phyloP scores from a whole-genome alignment of 2,888 invertebrate species.

The Cephus rjabovi region DNA sequence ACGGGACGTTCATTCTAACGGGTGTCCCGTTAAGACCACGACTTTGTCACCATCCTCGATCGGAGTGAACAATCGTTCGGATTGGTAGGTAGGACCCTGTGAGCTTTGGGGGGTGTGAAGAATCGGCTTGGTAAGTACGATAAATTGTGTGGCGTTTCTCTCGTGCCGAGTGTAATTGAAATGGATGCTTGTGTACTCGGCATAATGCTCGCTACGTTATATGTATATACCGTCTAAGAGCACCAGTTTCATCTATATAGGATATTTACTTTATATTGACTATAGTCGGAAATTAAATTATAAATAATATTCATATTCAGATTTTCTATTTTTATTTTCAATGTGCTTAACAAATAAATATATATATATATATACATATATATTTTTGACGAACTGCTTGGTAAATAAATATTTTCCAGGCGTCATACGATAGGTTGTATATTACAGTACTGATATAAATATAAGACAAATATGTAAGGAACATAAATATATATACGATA shows the following conservation, averaged over 20 bases:
- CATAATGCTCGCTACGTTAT: conserved; percentile 33
- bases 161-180: conserved; percentile 48
- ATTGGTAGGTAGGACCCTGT: conserved; percentile 1
- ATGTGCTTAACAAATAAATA: background rate
- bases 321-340: background rate
- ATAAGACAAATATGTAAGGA: background rate
- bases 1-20: background rate
- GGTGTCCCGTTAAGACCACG: background rate
- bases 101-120: conserved; percentile 50
- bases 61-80: background rate
- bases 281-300: background rate
- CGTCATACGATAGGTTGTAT: background rate
- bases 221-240: background rate
- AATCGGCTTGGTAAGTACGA: conserved; percentile 52
- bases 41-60: background rate
- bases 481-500: background rate
- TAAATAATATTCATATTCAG: background rate
- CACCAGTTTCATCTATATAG: background rate
- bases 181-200: conserved; percentile 49
- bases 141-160: conserved; percentile 48
- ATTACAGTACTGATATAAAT: background rate
- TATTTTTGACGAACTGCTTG: background rate
- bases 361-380: no score
- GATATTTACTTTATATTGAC: background rate
- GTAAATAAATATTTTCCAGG: background rate